These are phyloP conservation scores for Lamellibrachia satsuma DNA, from an alignment of 2,888 invertebrate genomes.

Conservation along the genomic window DNA sequence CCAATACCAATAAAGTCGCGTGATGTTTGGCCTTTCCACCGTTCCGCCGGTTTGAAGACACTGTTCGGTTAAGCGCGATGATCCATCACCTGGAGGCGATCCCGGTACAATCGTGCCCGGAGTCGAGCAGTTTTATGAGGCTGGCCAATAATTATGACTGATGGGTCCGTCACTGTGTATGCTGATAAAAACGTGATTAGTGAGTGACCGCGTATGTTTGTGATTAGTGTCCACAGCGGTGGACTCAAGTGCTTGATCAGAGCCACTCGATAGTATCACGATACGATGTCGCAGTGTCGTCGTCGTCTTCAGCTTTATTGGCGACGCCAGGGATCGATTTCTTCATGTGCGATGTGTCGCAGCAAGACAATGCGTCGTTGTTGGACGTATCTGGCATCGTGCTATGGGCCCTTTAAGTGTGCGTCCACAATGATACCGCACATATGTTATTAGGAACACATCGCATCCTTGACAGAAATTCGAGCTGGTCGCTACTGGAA, in stretches of 20 bases:
- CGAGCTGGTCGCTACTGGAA: not conserved
- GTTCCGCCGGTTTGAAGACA: too few species aligned
- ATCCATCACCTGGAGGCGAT: too few species aligned
- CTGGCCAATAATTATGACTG: not conserved
- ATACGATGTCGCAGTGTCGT: too few species aligned
- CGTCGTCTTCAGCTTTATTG: not conserved
- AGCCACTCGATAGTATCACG: not conserved
- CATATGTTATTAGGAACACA: not conserved
- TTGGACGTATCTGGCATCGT: not conserved
- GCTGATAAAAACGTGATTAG: not conserved
- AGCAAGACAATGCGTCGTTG: not conserved
- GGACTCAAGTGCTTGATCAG: not conserved
- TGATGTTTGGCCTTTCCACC: too few species aligned
- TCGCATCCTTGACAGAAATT: not conserved
- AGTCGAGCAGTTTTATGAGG: too few species aligned
- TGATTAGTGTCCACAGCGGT: not conserved
- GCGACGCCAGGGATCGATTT: not conserved
- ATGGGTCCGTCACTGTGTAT: not conserved
- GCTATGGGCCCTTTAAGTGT: not conserved
- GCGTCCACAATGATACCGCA: not conserved
- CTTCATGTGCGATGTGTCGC: not conserved
- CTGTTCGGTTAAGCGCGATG: too few species aligned
- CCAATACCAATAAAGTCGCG: too few species aligned
- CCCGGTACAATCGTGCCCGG: too few species aligned
- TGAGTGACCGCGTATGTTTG: not conserved